Base-by-base conservation (phyloP, 2,888 invertebrate genomes). In the Pristionchus fissidentatus region DNA sequence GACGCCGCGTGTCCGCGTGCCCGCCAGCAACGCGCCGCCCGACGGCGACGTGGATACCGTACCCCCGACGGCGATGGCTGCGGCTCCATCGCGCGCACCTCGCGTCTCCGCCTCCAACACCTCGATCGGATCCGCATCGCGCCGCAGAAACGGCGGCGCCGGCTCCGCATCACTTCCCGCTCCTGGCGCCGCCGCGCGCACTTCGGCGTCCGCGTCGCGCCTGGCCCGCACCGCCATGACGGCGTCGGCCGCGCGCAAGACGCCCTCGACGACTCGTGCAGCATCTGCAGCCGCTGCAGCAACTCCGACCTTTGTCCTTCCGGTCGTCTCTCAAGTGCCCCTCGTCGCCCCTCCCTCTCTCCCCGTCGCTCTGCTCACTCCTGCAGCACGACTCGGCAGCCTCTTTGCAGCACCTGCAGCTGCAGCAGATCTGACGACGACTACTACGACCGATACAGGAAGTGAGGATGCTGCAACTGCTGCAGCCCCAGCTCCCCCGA, bases 1-100 rank as follows among this genome's bases (percentile, higher is more conserved):
- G 15, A 75, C 41, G 29, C 75, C 75, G 22, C 75, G 75, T 26
- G 49, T 49, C 49, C 75, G 75, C 75, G 75, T 49, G 43, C 73
- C 75, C 49, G 49, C 75, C 29, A 8, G 29, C 5, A n/a, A 5
- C 46, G 73, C 73, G 3, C n/a, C 43, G 41, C 43, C 43, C 3
- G 32, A 41, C 8, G 43, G 22, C n/a, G 62, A 62, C 32, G 62
- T 13, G 52, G 35, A 8, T 32, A 26, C 62, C 62, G 29, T 26
- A 62, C 62, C 62, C 7, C 52, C 62, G 13, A n/a, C n/a, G 57
- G 60, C 3, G 29, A 60, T 32, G n/a, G 41, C 70, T n/a, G 26
- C 38, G 70, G 43, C 70, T 22, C 70, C 70, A 8, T 46, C 32
- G 49, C 75, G 75, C 22, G 32, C 75, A 5, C 75, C 70, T 46